Base-by-base conservation (phyloP, 2,888 invertebrate genomes). In the Nemapogon koenigi region DNA sequence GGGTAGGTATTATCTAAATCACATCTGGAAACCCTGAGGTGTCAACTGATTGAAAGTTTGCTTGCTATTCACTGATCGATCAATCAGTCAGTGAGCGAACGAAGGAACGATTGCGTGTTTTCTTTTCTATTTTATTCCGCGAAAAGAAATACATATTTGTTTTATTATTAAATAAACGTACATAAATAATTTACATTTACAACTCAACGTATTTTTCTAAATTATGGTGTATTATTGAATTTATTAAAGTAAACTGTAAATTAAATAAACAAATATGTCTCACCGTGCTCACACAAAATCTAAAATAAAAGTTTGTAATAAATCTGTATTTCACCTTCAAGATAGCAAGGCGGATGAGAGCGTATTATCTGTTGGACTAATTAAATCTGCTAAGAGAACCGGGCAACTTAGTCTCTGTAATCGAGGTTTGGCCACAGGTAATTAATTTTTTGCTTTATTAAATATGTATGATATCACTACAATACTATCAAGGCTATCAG, bases 401-500 rank as follows among this genome's bases (percentile, higher is more conserved):
- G 94, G 95, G 14, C 84, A 87, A 48, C 72, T 95, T 28, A 91
- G 89, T 76, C 81, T 95, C 49, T 85, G 90, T 40, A 87, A 88
- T 46, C 84, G 83, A 57, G 90, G 87, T 49, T 69, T 93, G 47
- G 82, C 84, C 33, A 80, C 84, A 67, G 90, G 94, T 90, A 69
- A 60, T n/a, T n/a, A n/a, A n/a, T n/a, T n/a, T n/a, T n/a, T n/a
- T n/a, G n/a, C n/a, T n/a, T n/a, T n/a, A n/a, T n/a, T n/a, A n/a
- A n/a, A n/a, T n/a, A n/a, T n/a, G n/a, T n/a, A n/a, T n/a, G n/a
- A n/a, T n/a, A n/a, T n/a, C n/a, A n/a, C n/a, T n/a, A n/a, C n/a
- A n/a, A n/a, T n/a, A n/a, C n/a, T n/a, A n/a, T n/a, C n/a, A n/a
- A n/a, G n/a, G n/a, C n/a, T n/a, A n/a, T n/a, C n/a, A n/a, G n/a